phyloP scores from a whole-genome alignment of 2,888 invertebrate species.

The Lathronympha strigana region DNA sequence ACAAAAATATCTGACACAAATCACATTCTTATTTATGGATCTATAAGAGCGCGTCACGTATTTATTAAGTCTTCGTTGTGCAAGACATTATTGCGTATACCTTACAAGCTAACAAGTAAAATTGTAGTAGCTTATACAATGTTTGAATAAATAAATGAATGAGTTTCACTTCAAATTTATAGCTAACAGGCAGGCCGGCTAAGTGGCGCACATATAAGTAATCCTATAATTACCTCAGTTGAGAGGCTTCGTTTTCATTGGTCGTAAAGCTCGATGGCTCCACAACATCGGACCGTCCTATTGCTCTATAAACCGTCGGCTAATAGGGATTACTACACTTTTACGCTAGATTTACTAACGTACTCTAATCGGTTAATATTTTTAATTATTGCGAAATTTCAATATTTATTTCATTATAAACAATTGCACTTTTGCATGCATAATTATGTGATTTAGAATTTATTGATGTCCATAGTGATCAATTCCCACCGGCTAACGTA shows the following conservation, averaged over 20 bases:
- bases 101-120: not conserved
- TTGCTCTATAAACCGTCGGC: conserved; percentile 75
- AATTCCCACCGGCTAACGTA: too few relatives aligned
- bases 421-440: too few relatives aligned
- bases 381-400: conserved; percentile 8
- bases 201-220: conserved; percentile 60
- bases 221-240: conserved; percentile 75
- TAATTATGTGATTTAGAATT: too few relatives aligned
- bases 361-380: conserved; percentile 51
- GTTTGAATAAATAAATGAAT: conserved; percentile 6
- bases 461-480: too few relatives aligned
- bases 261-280: conserved; percentile 76
- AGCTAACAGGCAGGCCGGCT: conserved; percentile 23
- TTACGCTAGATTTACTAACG: conserved; percentile 65
- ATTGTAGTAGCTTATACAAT: not conserved
- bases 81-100: too few relatives aligned
- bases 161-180: conserved; percentile 22
- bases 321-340: conserved; percentile 79
- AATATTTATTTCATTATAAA: too few relatives aligned
- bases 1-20: too few relatives aligned
- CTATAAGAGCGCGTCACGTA: too few relatives aligned
- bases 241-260: conserved; percentile 75
- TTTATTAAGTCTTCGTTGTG: not conserved
- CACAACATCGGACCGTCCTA: conserved; percentile 68
- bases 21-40: too few relatives aligned